Evolutionary conservation across 2,888 invertebrate species (phyloP), one percentile per base, ranked within the genome.

Genomic region (Rhamnusium bicolor): DNA sequence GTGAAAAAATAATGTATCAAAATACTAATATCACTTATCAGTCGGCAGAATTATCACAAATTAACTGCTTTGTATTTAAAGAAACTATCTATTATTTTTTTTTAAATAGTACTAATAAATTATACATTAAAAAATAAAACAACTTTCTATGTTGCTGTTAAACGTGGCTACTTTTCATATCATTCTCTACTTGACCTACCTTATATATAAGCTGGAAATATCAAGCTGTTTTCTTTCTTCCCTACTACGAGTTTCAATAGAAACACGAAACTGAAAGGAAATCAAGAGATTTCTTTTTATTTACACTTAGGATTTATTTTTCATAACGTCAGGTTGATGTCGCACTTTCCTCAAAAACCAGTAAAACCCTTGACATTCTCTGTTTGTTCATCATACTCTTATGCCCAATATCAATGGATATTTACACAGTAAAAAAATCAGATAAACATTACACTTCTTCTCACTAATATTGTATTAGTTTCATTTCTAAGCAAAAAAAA

Each of bases 301-400:
- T 85, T 85, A 83, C 83, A 77, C 77, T 80, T 74, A 74, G 80
- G 85, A 86, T 86, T 85, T 85, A 85, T 85, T 85, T 85, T 86
- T 86, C 85, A 85, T 86, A 85, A 84, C 79, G 83, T 81, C 77
- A 78, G 70, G 74, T 74, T 77, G 80, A 80, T 80, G 75, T 60
- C 47, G 54, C 62, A 71, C 71, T 70, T 61, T 46, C 67, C 51
- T 51, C 32, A 63, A 53, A 51, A 73, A 69, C 40, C 40, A 58
- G 51, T 72, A 70, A 74, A 72, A 72, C 49, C 65, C 69, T 70
- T 65, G 71, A 65, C 65, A 54, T 65, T 58, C 69, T 68, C 53
- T 72, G 75, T 75, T 75, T 72, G 69, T 65, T 69, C 61, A 56
- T 71, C 69, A 73, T 29, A 14, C 58, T 32, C 40, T 40, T 40